A percentile compares a stretch with the other conserved stretches of the same genome.
Conservation (phyloP, 2,113 vertebrate species). For the Hippocampus mohnikei region DNA sequence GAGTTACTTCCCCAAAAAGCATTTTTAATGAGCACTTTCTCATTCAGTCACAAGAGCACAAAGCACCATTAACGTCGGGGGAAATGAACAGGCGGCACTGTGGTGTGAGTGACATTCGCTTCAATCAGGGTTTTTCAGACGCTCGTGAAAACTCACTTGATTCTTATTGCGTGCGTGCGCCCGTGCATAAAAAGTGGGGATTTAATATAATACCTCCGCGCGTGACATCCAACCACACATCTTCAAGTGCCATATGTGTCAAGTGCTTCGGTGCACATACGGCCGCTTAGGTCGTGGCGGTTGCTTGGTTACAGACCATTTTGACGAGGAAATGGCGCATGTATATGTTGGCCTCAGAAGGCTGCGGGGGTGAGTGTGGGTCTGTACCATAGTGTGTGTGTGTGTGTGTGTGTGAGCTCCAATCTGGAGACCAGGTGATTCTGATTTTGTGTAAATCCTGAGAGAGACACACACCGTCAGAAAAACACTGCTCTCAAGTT, state of each 20-base stretch:
- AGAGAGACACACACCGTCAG: slow-evolving; percentile 25
- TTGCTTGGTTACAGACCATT: slow-evolving; percentile 67
- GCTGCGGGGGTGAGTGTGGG: slow-evolving; percentile 1
- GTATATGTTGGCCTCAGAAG: slow-evolving; percentile 47
- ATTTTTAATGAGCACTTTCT: slow-evolving; percentile 5
- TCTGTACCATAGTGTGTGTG: neutral
- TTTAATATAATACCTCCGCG: slow-evolving; percentile 26
- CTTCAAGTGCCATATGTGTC: slow-evolving; percentile 4
- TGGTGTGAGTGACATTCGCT: slow-evolving; percentile 6
- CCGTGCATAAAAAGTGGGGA: slow-evolving; percentile 5
- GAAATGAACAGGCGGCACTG: neutral
- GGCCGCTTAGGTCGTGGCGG: slow-evolving; percentile 23
- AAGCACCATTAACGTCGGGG: neutral
- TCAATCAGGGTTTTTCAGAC: slow-evolving; percentile 4
- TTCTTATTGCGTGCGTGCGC: neutral
- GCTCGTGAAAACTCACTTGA: neutral
- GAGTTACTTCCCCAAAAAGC: neutral
- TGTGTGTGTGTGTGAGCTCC: slow-evolving; percentile 16
- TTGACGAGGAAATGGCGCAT: slow-evolving; percentile 58
- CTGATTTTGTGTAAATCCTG: slow-evolving; percentile 12
- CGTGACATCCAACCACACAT: slow-evolving; percentile 26
- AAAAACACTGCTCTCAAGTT: slow-evolving; percentile 8
- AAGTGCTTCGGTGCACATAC: neutral
- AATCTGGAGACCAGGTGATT: slow-evolving; percentile 48
- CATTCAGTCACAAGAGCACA: slow-evolving; percentile 3